Conservation (phyloP, 2,113 vertebrate genomes). For the Myrmophylax atrothorax region DNA sequence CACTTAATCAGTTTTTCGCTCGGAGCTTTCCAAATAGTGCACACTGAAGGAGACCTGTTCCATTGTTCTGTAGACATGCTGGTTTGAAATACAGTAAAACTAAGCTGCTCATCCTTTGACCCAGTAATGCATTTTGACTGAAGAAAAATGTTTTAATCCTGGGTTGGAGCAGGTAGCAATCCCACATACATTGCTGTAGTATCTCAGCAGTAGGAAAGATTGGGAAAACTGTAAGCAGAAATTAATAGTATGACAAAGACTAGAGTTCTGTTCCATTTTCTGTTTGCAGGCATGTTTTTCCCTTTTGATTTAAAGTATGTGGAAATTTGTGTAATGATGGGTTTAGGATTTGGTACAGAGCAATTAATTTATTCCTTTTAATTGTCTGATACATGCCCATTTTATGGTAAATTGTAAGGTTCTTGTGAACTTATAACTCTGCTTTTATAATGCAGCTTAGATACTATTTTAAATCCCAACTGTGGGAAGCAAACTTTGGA, state of each 20-base stretch:
- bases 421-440: background rate
- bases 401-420: background rate
- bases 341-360: background rate
- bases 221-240: background rate
- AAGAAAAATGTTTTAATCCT: background rate
- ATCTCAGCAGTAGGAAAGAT: background rate
- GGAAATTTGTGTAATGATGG: background rate
- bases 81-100: background rate
- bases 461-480: slow-evolving; percentile 35
- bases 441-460: background rate
- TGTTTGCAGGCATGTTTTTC: background rate
- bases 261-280: background rate
- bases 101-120: background rate
- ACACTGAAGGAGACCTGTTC: fast-evolving
- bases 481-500: slow-evolving; percentile 46
- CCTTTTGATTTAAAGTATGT: background rate
- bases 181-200: fast-evolving
- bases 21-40: background rate
- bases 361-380: background rate
- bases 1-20: background rate
- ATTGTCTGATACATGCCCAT: background rate
- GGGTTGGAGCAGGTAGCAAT: background rate
- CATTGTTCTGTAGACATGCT: background rate
- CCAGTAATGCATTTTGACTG: background rate
- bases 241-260: background rate